phyloP scores from a whole-genome alignment of 2,888 invertebrate genomes.

The Electrophaes corylata region DNA sequence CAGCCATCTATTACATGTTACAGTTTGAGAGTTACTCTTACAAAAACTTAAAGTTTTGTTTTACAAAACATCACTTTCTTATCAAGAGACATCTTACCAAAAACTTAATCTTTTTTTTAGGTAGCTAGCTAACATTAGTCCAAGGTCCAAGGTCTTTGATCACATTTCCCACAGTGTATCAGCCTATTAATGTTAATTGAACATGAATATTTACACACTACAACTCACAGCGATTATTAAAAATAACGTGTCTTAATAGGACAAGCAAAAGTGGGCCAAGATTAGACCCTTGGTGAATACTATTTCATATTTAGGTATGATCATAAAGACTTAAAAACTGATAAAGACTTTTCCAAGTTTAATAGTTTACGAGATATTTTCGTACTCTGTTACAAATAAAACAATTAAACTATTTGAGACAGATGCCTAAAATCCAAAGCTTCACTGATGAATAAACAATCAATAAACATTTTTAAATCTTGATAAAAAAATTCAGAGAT shows the following conservation, averaged over 20 bases:
- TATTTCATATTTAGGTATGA: not conserved
- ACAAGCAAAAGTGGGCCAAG: not conserved
- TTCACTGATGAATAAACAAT: slow-evolving; percentile 2
- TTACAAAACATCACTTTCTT: too few relatives aligned
- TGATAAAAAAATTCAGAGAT: slow-evolving; percentile 11
- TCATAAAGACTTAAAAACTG: not conserved
- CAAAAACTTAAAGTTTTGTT: too few relatives aligned
- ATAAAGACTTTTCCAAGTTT: not conserved
- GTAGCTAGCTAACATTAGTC: too few relatives aligned
- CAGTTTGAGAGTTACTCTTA: too few relatives aligned
- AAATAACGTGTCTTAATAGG: not conserved
- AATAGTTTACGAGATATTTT: not conserved
- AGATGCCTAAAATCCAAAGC: not conserved
- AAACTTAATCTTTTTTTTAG: too few relatives aligned
- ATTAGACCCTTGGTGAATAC: not conserved
- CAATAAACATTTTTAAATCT: not conserved
- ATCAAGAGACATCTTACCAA: too few relatives aligned
- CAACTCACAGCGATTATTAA: not conserved
- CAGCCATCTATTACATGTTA: too few relatives aligned
- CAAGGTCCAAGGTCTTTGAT: too few relatives aligned
- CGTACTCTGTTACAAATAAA: not conserved
- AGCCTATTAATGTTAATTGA: not conserved
- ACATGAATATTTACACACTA: not conserved
- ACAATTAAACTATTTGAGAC: not conserved
- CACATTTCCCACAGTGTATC: not conserved